Conservation (phyloP, 2,888 invertebrate genomes). For the Eurois occulta region DNA sequence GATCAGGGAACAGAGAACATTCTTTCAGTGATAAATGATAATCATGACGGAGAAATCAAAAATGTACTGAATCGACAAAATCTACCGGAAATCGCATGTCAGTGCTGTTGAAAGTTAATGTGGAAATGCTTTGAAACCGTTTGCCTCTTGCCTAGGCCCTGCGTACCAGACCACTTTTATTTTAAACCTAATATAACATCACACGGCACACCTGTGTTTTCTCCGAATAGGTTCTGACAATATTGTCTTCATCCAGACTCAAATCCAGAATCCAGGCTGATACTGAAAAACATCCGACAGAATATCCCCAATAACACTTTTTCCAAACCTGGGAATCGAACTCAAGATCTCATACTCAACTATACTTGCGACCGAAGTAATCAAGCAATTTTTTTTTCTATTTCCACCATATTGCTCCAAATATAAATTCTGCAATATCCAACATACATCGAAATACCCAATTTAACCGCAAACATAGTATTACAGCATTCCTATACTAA, state of each 20-base stretch:
- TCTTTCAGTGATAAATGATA: too few species aligned
- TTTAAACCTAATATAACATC: too few species aligned
- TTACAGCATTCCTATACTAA: constrained; percentile 64
- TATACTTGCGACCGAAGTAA: neutral
- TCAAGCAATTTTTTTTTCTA: neutral
- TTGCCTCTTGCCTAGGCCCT: too few species aligned
- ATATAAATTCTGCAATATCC: constrained; percentile 34
- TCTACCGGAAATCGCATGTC: too few species aligned
- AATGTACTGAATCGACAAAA: too few species aligned
- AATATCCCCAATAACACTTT: neutral
- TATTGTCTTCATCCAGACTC: neutral
- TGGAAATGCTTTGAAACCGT: too few species aligned
- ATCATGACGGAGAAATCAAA: too few species aligned
- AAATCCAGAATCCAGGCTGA: neutral
- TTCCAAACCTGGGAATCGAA: neutral
- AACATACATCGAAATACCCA: constrained; percentile 27
- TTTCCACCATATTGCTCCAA: constrained; percentile 9
- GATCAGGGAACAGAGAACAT: too few species aligned
- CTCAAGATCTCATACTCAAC: neutral
- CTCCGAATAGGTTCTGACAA: neutral
- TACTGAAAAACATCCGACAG: neutral
- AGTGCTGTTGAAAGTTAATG: too few species aligned
- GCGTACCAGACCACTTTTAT: too few species aligned
- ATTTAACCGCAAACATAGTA: constrained; percentile 30
- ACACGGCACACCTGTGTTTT: too few species aligned